Evolutionary conservation across 2,113 vertebrate genomes (phyloP), one percentile per base, ranked within the genome.

Genomic region (Carettochelys insculpta): DNA sequence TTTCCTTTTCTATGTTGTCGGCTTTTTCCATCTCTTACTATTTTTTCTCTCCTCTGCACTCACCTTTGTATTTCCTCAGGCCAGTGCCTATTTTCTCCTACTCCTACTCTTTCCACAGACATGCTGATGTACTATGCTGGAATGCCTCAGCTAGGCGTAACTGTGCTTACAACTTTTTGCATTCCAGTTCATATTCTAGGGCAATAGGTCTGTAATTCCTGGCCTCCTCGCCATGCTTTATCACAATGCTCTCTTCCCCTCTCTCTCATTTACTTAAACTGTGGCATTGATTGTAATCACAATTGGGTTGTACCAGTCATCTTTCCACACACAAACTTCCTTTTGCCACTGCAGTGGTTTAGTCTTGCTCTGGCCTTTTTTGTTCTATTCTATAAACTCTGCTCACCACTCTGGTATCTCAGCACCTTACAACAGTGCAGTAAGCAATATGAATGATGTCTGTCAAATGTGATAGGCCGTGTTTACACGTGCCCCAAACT

Each of bases 331-430:
- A 24, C 25, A 10, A 45, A 2, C 7, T 50, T 75, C 34, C 38
- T 41, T 20, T 29, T 11, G 29, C 3, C 3, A 0, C 29, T 56
- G 48, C 78, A 58, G 87, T 3, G 79, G 45, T 84, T 88, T 45
- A n/a, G 56, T 68, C 31, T 94, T 43, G 51, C 34, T 7, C 45
- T 75, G 54, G 88, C 1, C 54, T 53, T 47, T 54, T 2, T 5
- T 2, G 1, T 2, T 34, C 75, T 58, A 43, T 51, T 13, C 0
- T 0, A 73, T 77, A 38, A 8, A 65, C 2, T 38, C 29, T 29
- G 1, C 86, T 41, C 7, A 38, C 13, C 25, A 17, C 38, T 14
- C 0, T 11, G 2, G 11, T 71, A 38, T 71, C n/a, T 24, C 50
- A 5, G 19, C 4, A 54, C 24, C 52, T 11, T 0, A 0, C 6